phyloP scores from a whole-genome alignment of 2,797 vertebrate genomes.

The Siniperca scherzeri region DNA sequence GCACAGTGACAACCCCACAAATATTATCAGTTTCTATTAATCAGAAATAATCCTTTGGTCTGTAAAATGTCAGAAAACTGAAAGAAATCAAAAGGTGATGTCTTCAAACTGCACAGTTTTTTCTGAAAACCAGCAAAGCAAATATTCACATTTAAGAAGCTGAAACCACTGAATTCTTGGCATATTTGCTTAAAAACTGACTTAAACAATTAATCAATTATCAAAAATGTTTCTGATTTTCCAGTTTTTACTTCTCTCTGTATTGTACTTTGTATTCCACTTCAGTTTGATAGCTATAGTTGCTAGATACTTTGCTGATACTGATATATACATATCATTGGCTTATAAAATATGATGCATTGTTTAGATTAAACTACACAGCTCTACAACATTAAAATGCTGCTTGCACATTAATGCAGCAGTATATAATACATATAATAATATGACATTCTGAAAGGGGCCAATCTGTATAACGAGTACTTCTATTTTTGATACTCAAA shows the following conservation, averaged over 20 bases:
- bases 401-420: neutral
- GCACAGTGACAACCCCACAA: too few relatives aligned
- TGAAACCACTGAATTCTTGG: neutral
- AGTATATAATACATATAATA: neutral
- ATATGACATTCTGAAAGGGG: neutral
- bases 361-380: neutral
- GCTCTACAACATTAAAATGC: neutral
- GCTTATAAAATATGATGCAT: neutral
- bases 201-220: neutral
- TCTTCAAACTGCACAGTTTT: too few relatives aligned
- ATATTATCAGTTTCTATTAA: too few relatives aligned
- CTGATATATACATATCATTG: neutral
- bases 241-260: too few relatives aligned
- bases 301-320: neutral
- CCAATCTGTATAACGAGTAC: too few relatives aligned
- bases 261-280: neutral
- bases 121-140: neutral
- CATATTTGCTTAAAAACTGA: neutral
- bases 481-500: too few relatives aligned
- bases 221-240: neutral
- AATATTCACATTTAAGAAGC: neutral
- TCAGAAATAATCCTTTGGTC: too few relatives aligned
- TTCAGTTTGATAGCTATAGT: neutral
- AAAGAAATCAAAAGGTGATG: too few relatives aligned
- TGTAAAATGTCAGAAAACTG: neutral